Evolutionary conservation across 2,113 vertebrate genomes (phyloP).

Genomic region (Carassius gibelio): DNA sequence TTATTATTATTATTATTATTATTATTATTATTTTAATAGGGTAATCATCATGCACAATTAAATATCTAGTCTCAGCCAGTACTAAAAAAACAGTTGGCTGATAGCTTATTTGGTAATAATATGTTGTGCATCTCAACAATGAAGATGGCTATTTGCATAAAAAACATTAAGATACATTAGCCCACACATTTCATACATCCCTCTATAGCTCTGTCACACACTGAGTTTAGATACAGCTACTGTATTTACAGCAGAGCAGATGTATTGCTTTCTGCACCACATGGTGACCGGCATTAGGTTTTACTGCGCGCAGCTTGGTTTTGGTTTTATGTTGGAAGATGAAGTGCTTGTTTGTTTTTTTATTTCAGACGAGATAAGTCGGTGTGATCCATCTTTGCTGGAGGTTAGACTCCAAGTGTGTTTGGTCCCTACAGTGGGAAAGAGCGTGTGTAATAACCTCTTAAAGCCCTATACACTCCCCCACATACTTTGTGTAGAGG

Average conservation of each 20-base stretch:
- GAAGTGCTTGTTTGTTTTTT: constrained; percentile 57
- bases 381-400: constrained; percentile 48
- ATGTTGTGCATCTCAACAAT: neutral
- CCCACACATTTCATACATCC: neutral
- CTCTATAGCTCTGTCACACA: neutral
- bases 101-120: neutral
- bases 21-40: too few relatives aligned
- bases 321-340: constrained; percentile 38
- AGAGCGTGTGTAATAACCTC: constrained; percentile 31
- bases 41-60: neutral
- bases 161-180: neutral
- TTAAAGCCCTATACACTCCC: constrained; percentile 41
- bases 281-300: neutral
- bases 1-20: too few relatives aligned
- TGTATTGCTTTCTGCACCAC: neutral
- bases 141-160: neutral
- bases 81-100: neutral
- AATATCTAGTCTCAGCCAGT: neutral
- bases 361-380: constrained; percentile 54
- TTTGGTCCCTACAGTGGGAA: constrained; percentile 36
- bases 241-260: constrained; percentile 17
- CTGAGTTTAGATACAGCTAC: neutral
- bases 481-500: constrained; percentile 36
- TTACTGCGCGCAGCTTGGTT: constrained; percentile 1
- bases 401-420: constrained; percentile 27